A percentile compares a stretch with the other conserved stretches of the same genome.
phyloP scores from a whole-genome alignment of 2,888 invertebrate genomes.

The Sepiola atlantica region DNA sequence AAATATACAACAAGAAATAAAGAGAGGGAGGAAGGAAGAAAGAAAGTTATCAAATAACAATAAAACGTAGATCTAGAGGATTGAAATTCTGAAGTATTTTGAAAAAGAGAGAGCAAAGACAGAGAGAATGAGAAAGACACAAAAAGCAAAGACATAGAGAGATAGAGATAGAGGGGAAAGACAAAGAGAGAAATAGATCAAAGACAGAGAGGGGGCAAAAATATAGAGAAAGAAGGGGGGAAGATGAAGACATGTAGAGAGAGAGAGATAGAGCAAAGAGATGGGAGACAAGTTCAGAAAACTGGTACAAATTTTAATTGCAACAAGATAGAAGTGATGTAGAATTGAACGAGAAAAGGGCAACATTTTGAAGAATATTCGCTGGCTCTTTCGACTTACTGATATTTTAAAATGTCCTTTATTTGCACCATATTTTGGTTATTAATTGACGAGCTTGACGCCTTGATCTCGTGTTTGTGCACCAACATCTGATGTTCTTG shows the following conservation, averaged over 20 bases:
- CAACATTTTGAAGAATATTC: neutral
- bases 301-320: neutral
- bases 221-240: too few species aligned
- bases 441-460: neutral
- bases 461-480: neutral
- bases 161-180: neutral
- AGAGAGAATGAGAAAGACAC: neutral
- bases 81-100: neutral
- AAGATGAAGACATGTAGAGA: too few species aligned
- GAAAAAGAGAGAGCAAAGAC: neutral
- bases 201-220: neutral
- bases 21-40: neutral
- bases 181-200: neutral
- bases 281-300: neutral
- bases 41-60: neutral
- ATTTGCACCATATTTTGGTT: conserved; percentile 35
- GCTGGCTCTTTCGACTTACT: neutral
- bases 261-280: neutral
- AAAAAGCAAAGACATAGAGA: neutral
- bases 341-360: neutral
- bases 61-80: neutral
- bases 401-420: conserved; percentile 34
- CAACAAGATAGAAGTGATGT: neutral
- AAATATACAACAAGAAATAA: neutral
- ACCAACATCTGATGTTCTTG: conserved; percentile 34